Percentiles rank a stretch among this genome's conserved stretches.
Evolutionary conservation across 2,113 vertebrate genomes (phyloP).

Genomic region (Melanostigma gelatinosum): DNA sequence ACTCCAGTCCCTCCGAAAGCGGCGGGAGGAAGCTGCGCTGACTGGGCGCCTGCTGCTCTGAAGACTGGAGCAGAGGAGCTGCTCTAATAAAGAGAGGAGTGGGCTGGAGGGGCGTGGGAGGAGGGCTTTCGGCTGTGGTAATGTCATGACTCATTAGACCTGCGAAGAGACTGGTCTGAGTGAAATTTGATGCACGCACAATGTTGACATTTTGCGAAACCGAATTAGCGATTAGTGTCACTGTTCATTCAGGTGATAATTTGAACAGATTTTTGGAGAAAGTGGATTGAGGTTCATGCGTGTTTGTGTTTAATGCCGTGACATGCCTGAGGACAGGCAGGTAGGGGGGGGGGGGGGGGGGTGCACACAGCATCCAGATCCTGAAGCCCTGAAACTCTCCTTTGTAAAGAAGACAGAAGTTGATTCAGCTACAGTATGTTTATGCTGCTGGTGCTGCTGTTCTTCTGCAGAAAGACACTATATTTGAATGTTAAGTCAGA

Average conservation of each 20-base stretch:
- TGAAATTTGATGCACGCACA: constrained; percentile 12
- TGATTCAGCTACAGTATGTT: neutral
- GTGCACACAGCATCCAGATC: constrained; percentile 1
- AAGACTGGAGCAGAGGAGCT: constrained; percentile 47
- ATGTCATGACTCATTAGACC: constrained; percentile 79
- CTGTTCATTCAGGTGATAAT: constrained; percentile 40
- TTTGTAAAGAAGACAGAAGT: neutral
- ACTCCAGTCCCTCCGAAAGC: constrained; percentile 32
- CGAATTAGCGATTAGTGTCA: constrained; percentile 52
- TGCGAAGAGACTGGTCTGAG: constrained; percentile 25
- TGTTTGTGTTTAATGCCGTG: constrained; percentile 32
- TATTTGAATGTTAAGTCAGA: neutral
- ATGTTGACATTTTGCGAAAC: constrained; percentile 32
- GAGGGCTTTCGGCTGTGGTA: constrained; percentile 55
- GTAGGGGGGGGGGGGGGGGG: neutral
- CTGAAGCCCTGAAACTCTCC: neutral
- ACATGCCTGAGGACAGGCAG: constrained; percentile 10
- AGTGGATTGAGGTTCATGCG: neutral
- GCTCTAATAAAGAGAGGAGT: constrained; percentile 68
- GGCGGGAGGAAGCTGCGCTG: constrained; percentile 62
- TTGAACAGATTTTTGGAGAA: constrained; percentile 4
- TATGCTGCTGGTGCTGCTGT: neutral
- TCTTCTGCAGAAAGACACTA: neutral
- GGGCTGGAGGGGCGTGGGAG: constrained; percentile 71
- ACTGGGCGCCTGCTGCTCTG: constrained; percentile 66